These are phyloP conservation scores for Dolichotis patagonum DNA, from an alignment of 2,113 vertebrate species.

Conservation along the genomic window DNA sequence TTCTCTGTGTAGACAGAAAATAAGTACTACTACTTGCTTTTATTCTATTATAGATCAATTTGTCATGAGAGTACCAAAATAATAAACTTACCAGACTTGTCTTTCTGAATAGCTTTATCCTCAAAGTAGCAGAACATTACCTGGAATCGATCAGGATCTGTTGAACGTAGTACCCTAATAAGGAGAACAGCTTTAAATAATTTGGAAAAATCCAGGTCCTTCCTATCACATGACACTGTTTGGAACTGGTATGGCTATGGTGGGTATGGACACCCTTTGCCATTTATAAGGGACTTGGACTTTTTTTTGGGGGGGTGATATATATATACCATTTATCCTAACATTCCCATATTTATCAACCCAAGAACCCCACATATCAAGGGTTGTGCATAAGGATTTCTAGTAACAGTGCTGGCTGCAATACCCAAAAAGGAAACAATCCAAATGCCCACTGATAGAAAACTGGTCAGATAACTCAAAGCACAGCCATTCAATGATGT, in stretches of 20 bases:
- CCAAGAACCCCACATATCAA: neutral
- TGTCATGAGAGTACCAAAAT: neutral
- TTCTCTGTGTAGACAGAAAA: slow-evolving; percentile 1
- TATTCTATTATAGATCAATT: neutral
- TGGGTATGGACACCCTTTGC: neutral
- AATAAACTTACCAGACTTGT: slow-evolving; percentile 93
- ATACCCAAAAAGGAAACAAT: neutral
- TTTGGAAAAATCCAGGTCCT: neutral
- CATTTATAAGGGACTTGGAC: neutral
- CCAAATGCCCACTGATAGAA: neutral
- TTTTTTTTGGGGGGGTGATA: neutral
- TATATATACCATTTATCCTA: neutral
- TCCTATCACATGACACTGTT: neutral
- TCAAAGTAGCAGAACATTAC: slow-evolving; percentile 99
- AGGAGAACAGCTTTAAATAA: neutral
- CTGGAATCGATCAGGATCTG: slow-evolving; percentile 96
- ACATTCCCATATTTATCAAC: neutral
- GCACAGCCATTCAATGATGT: neutral
- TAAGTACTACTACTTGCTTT: neutral
- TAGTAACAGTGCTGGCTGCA: neutral
- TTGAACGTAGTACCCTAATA: slow-evolving; percentile 93
- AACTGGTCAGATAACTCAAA: neutral
- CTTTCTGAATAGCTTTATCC: slow-evolving; percentile 99
- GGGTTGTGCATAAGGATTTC: neutral
- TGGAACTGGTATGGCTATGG: no score